Percentiles rank a stretch among this genome's conserved stretches.
These are phyloP conservation scores for Rhorus exstirpatorius DNA, from an alignment of 2,888 invertebrate genomes.

Conservation along the genomic window DNA sequence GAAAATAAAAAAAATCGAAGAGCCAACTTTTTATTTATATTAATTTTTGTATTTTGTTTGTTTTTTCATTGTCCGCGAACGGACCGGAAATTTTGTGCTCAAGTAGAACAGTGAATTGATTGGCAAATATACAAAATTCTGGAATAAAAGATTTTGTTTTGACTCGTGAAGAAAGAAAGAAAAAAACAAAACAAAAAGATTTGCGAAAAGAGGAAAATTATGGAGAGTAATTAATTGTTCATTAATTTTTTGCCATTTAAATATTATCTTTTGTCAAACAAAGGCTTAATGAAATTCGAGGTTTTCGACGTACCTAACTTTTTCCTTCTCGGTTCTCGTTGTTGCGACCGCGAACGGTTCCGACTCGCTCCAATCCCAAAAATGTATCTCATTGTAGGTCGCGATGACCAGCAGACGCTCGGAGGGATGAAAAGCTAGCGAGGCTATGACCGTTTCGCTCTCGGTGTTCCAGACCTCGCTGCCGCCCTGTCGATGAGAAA, in stretches of 20 bases:
- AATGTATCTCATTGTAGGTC: slow-evolving; percentile 93
- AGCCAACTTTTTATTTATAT: no score
- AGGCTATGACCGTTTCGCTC: slow-evolving; percentile 92
- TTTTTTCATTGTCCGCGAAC: no score
- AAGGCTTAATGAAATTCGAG: neutral
- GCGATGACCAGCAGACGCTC: slow-evolving; percentile 95
- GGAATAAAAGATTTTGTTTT: no score
- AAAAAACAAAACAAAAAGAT: no score
- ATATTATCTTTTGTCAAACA: no score
- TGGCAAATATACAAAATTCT: no score
- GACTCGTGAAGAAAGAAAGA: neutral
- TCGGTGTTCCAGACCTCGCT: slow-evolving; percentile 94
- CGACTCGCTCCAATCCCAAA: slow-evolving; percentile 95
- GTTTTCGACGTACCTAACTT: slow-evolving; percentile 89
- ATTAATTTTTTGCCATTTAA: neutral
- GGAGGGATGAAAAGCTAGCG: slow-evolving; percentile 94
- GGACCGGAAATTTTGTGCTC: no score
- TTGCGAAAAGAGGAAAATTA: neutral
- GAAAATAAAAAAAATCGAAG: no score
- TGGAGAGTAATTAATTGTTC: neutral
- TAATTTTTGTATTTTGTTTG: no score
- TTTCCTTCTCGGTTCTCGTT: slow-evolving; percentile 92
- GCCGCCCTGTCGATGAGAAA: slow-evolving; percentile 89
- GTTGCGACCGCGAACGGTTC: slow-evolving; percentile 92
- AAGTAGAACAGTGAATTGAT: no score